Evolutionary conservation across 2,113 vertebrate genomes (phyloP).

Genomic region (Morone chrysops): DNA sequence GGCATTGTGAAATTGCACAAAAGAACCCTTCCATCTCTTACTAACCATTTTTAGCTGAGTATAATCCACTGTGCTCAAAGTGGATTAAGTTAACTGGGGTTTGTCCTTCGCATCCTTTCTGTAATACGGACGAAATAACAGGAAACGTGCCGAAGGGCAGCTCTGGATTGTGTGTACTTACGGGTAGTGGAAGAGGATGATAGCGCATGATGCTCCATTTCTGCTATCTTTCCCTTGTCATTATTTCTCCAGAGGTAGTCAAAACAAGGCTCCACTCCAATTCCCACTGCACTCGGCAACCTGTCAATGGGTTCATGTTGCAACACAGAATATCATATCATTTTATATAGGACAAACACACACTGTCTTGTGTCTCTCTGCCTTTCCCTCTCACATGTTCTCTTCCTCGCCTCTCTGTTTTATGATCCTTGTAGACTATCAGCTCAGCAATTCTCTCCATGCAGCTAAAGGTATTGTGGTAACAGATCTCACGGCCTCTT

Average conservation of each 20-base stretch:
- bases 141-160: slow-evolving; percentile 29
- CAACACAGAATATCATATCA: neutral
- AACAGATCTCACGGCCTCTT: slow-evolving; percentile 41
- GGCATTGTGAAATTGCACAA: slow-evolving; percentile 6
- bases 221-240: slow-evolving; percentile 59
- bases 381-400: slow-evolving; percentile 15
- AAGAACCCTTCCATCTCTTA: neutral
- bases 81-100: slow-evolving; percentile 42
- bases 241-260: slow-evolving; percentile 52
- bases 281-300: slow-evolving; percentile 27
- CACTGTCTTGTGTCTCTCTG: neutral
- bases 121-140: slow-evolving; percentile 18
- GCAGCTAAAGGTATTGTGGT: slow-evolving; percentile 26
- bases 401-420: neutral
- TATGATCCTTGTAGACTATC: slow-evolving; percentile 49
- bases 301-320: slow-evolving; percentile 48
- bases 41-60: neutral
- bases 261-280: slow-evolving; percentile 54
- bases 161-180: neutral
- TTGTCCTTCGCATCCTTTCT: slow-evolving; percentile 41
- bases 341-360: slow-evolving; percentile 29
- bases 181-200: neutral
- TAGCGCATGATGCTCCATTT: slow-evolving; percentile 50
- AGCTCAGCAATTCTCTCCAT: slow-evolving; percentile 27
- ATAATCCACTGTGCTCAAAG: slow-evolving; percentile 23